Conservation (phyloP, 2,113 vertebrate species). For the Romanogobio albipinnatus region DNA sequence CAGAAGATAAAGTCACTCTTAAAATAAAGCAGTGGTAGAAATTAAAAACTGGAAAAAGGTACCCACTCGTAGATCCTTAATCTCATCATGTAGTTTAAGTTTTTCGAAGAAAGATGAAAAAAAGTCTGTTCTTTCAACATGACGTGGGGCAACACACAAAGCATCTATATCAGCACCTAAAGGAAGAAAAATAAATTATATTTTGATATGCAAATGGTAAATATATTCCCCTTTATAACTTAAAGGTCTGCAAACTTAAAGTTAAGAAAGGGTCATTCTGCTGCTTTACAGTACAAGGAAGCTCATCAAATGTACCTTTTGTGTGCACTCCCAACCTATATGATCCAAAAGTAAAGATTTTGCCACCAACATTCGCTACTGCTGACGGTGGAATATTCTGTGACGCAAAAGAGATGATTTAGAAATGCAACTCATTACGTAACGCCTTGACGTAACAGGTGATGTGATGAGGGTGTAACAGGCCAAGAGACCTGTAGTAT, state of each 20-base stretch:
- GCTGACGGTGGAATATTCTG: constrained; percentile 89
- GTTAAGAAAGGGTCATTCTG: background rate
- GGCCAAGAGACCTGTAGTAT: background rate
- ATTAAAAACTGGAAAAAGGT: background rate
- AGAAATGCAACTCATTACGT: background rate
- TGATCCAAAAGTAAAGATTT: constrained; percentile 97
- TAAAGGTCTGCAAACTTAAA: background rate
- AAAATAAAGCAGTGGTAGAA: background rate
- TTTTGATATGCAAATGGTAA: background rate
- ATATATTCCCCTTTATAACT: background rate
- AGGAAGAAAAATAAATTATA: constrained; percentile 55
- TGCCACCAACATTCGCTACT: constrained; percentile 85
- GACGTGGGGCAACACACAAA: constrained; percentile 93
- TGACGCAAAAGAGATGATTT: background rate
- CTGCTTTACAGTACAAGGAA: background rate
- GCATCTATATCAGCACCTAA: constrained; percentile 97
- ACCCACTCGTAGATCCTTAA: constrained; percentile 92
- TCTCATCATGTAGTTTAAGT: constrained; percentile 87
- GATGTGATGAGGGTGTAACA: too few species aligned
- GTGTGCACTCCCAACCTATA: constrained; percentile 97
- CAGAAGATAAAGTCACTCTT: background rate
- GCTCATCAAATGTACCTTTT: constrained; percentile 82
- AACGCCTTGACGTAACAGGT: background rate
- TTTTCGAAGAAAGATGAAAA: constrained; percentile 97
- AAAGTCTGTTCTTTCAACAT: constrained; percentile 94